Evolutionary conservation across 2,888 invertebrate species (phyloP).

Genomic region (Eupithecia centaureata): DNA sequence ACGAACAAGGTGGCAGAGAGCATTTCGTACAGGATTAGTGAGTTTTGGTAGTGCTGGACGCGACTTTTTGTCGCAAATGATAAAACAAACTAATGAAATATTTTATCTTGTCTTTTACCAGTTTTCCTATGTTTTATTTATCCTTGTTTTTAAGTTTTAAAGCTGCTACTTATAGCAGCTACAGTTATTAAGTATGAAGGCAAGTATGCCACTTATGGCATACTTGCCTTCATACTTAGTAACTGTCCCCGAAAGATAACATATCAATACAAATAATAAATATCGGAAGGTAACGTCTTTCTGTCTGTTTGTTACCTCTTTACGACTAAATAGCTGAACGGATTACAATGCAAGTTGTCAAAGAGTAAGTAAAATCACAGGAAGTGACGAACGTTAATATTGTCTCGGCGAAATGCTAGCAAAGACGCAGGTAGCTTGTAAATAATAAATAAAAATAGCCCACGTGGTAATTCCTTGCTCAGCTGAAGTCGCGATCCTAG

Average conservation of each 20-base stretch:
- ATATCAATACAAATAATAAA: not conserved
- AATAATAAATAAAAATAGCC: not conserved
- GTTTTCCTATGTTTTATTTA: too few species aligned
- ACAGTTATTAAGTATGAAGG: too few species aligned
- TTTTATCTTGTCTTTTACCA: too few species aligned
- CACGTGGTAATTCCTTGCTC: not conserved
- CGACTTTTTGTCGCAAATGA: conserved; percentile 16
- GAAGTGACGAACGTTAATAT: not conserved
- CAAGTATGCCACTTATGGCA: too few species aligned
- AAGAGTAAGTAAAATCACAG: too few species aligned
- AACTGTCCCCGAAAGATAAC: too few species aligned
- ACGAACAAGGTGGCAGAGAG: conserved; percentile 55
- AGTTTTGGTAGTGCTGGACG: conserved; percentile 2
- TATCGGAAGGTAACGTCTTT: not conserved
- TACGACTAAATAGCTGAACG: not conserved
- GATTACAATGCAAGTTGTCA: not conserved
- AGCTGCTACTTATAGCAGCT: too few species aligned
- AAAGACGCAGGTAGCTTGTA: too few species aligned
- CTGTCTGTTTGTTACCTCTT: not conserved
- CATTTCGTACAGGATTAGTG: conserved; percentile 52
- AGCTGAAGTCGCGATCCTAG: not conserved
- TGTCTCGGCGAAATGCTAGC: not conserved
- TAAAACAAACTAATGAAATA: not conserved
- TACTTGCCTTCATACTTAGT: too few species aligned
- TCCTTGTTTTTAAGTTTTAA: too few species aligned